These are phyloP conservation scores for Encarsia formosa DNA, from an alignment of 2,888 invertebrate genomes.

Conservation along the genomic window DNA sequence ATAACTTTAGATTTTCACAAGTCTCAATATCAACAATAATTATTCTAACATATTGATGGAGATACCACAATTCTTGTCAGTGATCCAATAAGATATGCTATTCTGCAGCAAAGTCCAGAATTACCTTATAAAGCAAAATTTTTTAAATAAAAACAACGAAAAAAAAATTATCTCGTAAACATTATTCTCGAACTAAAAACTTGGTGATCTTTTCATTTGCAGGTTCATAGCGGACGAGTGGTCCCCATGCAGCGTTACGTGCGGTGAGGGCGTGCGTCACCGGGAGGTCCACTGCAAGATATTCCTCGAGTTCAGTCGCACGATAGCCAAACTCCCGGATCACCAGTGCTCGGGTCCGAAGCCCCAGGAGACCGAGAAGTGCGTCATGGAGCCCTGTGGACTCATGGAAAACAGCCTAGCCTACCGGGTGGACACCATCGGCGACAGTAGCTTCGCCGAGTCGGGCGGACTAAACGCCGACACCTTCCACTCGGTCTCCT, in stretches of 20 bases:
- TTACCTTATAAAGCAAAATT: background rate
- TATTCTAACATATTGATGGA: too few species aligned
- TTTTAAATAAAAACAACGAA: background rate
- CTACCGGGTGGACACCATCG: slow-evolving; percentile 48
- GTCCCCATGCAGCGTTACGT: slow-evolving; percentile 87
- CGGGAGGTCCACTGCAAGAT: slow-evolving; percentile 92
- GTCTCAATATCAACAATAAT: too few species aligned
- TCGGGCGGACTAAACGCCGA: slow-evolving; percentile 48
- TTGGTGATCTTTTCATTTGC: background rate
- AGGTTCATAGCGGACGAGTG: slow-evolving; percentile 89
- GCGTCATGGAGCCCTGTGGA: slow-evolving; percentile 71
- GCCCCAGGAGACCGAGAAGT: slow-evolving; percentile 76
- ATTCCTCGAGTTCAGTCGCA: slow-evolving; percentile 85
- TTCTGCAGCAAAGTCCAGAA: too few species aligned
- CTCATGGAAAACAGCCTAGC: slow-evolving; percentile 46
- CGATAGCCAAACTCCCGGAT: slow-evolving; percentile 83
- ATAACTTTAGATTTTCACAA: too few species aligned
- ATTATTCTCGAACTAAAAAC: too few species aligned
- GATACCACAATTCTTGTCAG: too few species aligned
- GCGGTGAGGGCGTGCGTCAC: slow-evolving; percentile 84
- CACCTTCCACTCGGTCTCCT: slow-evolving; percentile 39
- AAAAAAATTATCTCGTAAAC: too few species aligned
- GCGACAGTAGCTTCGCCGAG: slow-evolving; percentile 50
- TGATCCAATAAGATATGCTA: too few species aligned
- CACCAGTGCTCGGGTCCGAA: slow-evolving; percentile 82